Conservation (phyloP, 2,888 invertebrate genomes). For the Argyra leucocephala region DNA sequence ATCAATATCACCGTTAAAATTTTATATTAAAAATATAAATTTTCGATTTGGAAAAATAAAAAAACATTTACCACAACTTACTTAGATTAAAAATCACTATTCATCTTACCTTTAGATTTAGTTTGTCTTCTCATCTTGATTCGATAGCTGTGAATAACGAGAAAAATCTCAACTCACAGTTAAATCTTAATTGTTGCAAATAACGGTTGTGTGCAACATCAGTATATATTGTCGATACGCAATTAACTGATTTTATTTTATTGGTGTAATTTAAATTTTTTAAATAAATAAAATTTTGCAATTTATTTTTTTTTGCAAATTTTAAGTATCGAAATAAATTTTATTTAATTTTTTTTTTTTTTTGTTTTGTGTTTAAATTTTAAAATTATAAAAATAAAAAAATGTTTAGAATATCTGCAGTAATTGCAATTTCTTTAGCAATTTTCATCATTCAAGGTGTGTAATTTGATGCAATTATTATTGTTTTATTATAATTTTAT, state of each 20-base stretch:
- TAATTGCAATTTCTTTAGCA: neutral
- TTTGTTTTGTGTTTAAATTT: neutral
- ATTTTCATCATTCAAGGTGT: slow-evolving; percentile 9
- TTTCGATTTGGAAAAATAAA: no score
- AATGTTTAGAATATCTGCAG: slow-evolving; percentile 1
- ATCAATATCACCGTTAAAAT: no score
- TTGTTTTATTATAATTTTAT: neutral
- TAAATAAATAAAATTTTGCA: neutral
- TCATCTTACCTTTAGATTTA: neutral
- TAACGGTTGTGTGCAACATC: neutral
- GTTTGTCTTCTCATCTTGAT: neutral
- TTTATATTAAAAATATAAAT: no score
- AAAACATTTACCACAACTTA: neutral
- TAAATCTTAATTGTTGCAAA: neutral
- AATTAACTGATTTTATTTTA: neutral
- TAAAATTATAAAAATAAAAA: slow-evolving; percentile 9
- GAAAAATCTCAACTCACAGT: neutral
- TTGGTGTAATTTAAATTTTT: neutral
- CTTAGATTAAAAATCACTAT: neutral
- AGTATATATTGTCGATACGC: neutral
- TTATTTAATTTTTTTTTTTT: no score
- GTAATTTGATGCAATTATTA: neutral
- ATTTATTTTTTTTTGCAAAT: neutral
- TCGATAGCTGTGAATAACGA: neutral
- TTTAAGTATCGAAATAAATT: neutral